phyloP scores from a whole-genome alignment of 2,888 invertebrate species.

The Thereva nobilitata region DNA sequence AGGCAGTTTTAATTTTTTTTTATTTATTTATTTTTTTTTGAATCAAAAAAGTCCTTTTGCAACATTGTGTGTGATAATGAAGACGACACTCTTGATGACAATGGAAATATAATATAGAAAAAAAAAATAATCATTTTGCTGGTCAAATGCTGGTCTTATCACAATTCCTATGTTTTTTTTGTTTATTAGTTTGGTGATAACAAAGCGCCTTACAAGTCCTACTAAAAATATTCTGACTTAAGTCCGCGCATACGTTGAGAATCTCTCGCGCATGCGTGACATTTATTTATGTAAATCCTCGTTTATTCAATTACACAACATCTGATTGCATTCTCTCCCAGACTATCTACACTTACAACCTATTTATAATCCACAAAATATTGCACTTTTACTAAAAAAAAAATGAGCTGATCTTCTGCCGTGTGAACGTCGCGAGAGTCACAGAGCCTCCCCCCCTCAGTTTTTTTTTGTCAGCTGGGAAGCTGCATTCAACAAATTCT shows the following conservation, averaged over 20 bases:
- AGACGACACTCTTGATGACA: no score
- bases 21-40: no score
- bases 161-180: slow-evolving; percentile 5
- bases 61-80: no score
- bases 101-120: neutral
- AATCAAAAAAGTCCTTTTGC: no score
- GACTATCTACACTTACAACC: slow-evolving; percentile 26
- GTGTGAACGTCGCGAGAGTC: neutral
- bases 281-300: neutral
- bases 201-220: no score
- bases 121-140: neutral
- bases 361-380: slow-evolving; percentile 26
- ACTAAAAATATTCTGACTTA: no score
- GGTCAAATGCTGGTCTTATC: neutral
- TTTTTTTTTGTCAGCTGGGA: neutral
- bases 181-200: neutral
- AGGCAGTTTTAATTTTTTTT: no score
- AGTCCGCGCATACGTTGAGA: no score
- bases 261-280: no score
- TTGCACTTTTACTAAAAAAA: slow-evolving; percentile 18
- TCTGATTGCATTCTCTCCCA: slow-evolving; percentile 5
- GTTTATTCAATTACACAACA: neutral
- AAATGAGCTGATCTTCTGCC: slow-evolving; percentile 25
- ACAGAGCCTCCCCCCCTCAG: no score
- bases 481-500: slow-evolving; percentile 1